Evolutionary conservation across 35 echinoderm and acorn worm species (phyloP).

Genomic region (Eucidaris tribuloides): DNA sequence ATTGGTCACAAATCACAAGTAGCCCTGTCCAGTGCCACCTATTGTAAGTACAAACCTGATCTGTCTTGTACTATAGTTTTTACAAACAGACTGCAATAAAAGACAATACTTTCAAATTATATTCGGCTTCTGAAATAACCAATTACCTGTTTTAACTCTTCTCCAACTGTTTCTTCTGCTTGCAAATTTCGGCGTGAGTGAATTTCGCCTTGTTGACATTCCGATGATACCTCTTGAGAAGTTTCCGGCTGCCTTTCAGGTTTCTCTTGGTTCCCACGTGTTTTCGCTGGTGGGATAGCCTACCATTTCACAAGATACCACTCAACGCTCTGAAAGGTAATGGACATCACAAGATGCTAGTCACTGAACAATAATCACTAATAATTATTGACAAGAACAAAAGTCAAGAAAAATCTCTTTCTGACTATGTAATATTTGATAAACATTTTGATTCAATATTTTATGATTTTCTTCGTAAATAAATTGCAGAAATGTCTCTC

Average conservation of each 20-base stretch:
- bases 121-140: too few relatives aligned
- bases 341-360: background rate
- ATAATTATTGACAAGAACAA: background rate
- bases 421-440: background rate
- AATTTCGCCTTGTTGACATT: conserved; percentile 50
- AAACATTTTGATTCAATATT: background rate
- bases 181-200: conserved; percentile 28
- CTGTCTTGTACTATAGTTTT: too few relatives aligned
- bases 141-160: conserved; percentile 15
- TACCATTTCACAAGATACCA: conserved; percentile 98
- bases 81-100: too few relatives aligned
- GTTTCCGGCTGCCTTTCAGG: conserved; percentile 35
- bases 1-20: too few relatives aligned
- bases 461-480: background rate
- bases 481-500: background rate
- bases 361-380: too few relatives aligned
- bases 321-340: conserved; percentile 56
- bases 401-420: background rate
- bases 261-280: conserved; percentile 82
- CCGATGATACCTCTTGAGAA: conserved; percentile 68
- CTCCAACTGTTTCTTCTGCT: conserved; percentile 7
- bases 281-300: conserved; percentile 75
- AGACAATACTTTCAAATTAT: too few relatives aligned
- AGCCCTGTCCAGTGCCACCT: too few relatives aligned
- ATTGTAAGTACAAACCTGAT: too few relatives aligned